These are phyloP conservation scores for Drosophila teissieri DNA, from an alignment of 1,140 invertebrate genomes.

Conservation along the genomic window DNA sequence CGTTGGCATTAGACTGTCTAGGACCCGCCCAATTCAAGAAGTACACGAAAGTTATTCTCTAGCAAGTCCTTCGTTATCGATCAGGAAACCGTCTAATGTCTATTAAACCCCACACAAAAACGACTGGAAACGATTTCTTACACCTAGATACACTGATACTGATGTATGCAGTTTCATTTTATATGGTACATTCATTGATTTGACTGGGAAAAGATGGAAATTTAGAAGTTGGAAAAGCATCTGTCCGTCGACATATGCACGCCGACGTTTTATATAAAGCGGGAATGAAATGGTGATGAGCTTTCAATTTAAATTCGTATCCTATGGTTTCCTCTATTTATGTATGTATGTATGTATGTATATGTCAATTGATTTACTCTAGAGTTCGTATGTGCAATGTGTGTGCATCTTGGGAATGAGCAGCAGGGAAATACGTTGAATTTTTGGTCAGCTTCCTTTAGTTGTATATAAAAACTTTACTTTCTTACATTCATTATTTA, in stretches of 20 bases:
- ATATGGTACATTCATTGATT: constrained; percentile 35
- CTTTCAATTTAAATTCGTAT: constrained; percentile 21
- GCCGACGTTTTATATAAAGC: constrained; percentile 13
- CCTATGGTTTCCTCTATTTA: constrained; percentile 2
- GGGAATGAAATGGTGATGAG: constrained; percentile 22
- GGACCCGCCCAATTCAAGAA: constrained; percentile 17
- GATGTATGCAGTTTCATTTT: constrained; percentile 7
- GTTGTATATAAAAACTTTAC: constrained; percentile 24
- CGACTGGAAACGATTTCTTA: constrained; percentile 30
- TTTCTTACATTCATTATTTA: constrained; percentile 25
- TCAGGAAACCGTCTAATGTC: constrained; percentile 58
- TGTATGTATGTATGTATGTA: constrained; percentile 7
- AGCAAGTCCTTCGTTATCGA: constrained; percentile 53
- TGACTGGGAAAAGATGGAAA: constrained; percentile 28
- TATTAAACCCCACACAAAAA: constrained; percentile 34
- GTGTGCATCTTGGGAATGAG: constrained; percentile 33
- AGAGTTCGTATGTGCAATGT: constrained; percentile 28
- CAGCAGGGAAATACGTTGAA: constrained; percentile 21
- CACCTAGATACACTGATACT: constrained; percentile 8
- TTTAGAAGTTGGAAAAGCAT: constrained; percentile 7
- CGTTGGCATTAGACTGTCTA: constrained; percentile 42
- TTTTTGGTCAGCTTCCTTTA: constrained; percentile 45
- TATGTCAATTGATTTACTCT: constrained; percentile 22
- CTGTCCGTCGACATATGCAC: neutral
- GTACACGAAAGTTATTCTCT: constrained; percentile 31